Percentiles rank a stretch among this genome's conserved stretches.
Conservation (phyloP, 2,113 vertebrate species). For the Philantomba maxwellii region DNA sequence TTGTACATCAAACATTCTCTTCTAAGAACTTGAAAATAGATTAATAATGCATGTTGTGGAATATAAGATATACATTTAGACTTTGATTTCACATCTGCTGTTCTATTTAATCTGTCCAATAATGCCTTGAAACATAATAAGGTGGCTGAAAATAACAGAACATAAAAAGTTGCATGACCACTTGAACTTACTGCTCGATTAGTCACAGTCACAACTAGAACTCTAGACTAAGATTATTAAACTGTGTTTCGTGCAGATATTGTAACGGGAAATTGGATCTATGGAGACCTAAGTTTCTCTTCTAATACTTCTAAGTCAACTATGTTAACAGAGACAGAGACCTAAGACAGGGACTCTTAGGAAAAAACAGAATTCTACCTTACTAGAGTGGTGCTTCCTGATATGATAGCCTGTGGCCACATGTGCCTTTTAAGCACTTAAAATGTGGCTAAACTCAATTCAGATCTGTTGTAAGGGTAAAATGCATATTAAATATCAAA, state of each 20-base stretch:
- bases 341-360: neutral
- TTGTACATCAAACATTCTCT: neutral
- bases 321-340: neutral
- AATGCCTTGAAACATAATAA: neutral
- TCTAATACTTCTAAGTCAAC: neutral
- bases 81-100: neutral
- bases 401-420: neutral
- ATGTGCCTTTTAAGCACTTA: neutral
- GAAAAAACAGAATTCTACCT: neutral
- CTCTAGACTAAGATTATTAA: neutral
- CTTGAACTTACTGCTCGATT: neutral
- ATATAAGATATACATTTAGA: neutral
- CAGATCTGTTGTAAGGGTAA: neutral
- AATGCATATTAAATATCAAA: neutral
- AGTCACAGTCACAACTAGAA: neutral
- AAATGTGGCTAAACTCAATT: neutral
- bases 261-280: neutral
- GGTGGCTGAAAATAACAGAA: neutral
- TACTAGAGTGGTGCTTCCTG: neutral
- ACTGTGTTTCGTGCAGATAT: neutral
- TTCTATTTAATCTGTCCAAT: neutral
- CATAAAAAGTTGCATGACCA: neutral
- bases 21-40: neutral
- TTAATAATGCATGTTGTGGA: neutral
- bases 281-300: neutral